A percentile compares a stretch with the other conserved stretches of the same genome.
Evolutionary conservation across 2,888 invertebrate genomes (phyloP).

Genomic region (Xestia xanthographa): DNA sequence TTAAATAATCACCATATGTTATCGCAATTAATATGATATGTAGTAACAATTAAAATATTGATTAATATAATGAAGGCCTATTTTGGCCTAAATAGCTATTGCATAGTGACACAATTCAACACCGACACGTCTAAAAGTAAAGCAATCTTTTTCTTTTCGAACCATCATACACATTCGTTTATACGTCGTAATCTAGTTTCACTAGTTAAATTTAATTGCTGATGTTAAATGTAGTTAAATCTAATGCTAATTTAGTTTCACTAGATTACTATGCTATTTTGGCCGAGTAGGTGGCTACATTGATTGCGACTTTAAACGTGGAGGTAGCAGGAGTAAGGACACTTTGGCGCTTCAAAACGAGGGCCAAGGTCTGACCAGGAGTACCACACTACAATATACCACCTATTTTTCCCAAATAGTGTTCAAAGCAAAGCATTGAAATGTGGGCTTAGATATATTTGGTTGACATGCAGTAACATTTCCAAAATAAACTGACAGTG

Average conservation of each 20-base stretch:
- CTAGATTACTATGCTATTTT: too few species aligned
- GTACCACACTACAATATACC: too few species aligned
- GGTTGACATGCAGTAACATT: too few species aligned
- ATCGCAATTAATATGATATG: slow-evolving; percentile 5
- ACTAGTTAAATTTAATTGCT: too few species aligned
- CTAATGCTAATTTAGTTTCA: too few species aligned
- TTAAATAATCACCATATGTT: not conserved
- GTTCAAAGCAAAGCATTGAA: too few species aligned
- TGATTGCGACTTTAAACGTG: not conserved
- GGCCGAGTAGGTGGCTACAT: not conserved
- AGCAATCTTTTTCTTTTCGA: not conserved
- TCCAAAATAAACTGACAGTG: too few species aligned
- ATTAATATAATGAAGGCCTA: slow-evolving; percentile 26
- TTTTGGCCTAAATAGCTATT: not conserved
- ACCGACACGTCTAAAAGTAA: not conserved
- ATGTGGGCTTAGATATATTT: too few species aligned
- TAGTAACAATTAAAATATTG: slow-evolving; percentile 5
- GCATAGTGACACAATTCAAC: not conserved
- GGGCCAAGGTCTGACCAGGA: not conserved
- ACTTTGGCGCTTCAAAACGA: not conserved
- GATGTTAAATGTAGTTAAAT: too few species aligned
- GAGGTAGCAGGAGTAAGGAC: not conserved
- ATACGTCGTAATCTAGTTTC: not conserved
- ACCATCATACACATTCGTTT: not conserved
- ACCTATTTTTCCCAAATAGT: too few species aligned